Conservation (phyloP, 2,888 invertebrate genomes). For the Apamea anceps region DNA sequence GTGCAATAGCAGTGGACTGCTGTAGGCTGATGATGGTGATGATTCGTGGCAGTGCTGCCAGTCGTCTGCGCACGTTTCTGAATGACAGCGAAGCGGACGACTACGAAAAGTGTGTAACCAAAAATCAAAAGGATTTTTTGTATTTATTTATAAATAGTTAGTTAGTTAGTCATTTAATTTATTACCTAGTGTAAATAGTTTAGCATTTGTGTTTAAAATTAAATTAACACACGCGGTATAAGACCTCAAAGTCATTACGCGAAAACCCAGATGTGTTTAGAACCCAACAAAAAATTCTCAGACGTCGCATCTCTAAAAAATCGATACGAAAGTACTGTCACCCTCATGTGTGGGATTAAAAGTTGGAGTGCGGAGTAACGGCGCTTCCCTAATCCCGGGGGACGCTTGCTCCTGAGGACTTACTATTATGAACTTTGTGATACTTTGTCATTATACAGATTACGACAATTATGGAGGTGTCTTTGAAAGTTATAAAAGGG, state of each 20-base stretch:
- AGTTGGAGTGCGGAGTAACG: slow-evolving; percentile 41
- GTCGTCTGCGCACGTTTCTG: background rate
- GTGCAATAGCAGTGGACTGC: too few relatives aligned
- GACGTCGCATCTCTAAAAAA: slow-evolving; percentile 22
- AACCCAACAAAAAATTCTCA: background rate
- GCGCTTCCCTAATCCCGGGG: slow-evolving; percentile 29
- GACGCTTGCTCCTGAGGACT: slow-evolving; percentile 38
- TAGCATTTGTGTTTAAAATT: background rate
- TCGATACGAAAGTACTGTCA: slow-evolving; percentile 28
- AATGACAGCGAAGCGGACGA: background rate
- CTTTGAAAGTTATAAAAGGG: slow-evolving; percentile 20
- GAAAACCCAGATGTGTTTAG: background rate
- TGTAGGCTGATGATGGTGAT: background rate
- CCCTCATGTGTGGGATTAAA: slow-evolving; percentile 46
- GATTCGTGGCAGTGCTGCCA: background rate
- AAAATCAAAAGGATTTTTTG: background rate
- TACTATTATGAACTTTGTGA: slow-evolving; percentile 45
- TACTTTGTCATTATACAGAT: slow-evolving; percentile 44
- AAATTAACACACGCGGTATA: background rate
- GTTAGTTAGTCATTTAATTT: background rate
- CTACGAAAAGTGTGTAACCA: background rate
- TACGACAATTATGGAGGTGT: slow-evolving; percentile 48
- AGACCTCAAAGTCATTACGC: background rate
- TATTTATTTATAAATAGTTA: background rate
- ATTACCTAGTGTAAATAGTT: background rate